Evolutionary conservation across 2,888 invertebrate species (phyloP), one percentile per base, ranked within the genome.

Genomic region (Scelioninae gen. 2): DNA sequence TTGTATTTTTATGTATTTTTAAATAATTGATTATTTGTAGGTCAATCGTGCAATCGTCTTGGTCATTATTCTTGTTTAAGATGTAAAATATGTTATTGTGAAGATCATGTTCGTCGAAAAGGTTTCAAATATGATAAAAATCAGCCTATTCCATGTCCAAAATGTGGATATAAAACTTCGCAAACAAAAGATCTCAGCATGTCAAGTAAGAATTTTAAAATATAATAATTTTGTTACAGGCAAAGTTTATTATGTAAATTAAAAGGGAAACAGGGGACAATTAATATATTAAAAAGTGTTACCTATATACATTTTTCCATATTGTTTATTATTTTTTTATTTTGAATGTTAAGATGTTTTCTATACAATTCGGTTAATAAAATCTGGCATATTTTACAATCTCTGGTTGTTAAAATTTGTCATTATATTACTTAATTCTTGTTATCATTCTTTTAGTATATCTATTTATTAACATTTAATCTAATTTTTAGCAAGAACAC

Each of bases 11-110:
- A 39, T 13, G 5, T 39, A 13, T 15, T 9, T 43, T 43, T n/a
- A 11, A 46, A 46, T 25, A 0, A 25, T 45, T 45, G 18, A 31
- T 28, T 28, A 13, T 31, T 86, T 60, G 22, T 85, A 94, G 94
- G 94, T 86, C 94, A 95, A 86, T 97, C 96, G 0, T 97, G 97
- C 87, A 97, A 97, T 88, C 93, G 94, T 72, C 88, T 96, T 74
- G 97, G 97, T 0, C 96, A 97, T 88, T 96, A 96, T 88, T 96
- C 97, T 2, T 98, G 97, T 85, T 89, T 98, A 81, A 91, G 95
- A 81, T 98, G 98, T 88, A 98, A 98, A 88, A 93, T 93, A 2
- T 97, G 97, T 87, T 98, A 94, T 87, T 98, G 97, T 87, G 97
- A 97, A 81, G 97, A 97, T 87, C 97, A 98, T 87, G 96, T 97